Percentiles rank a stretch among this genome's conserved stretches.
phyloP scores from a whole-genome alignment of 2,888 invertebrate genomes.

The Tryphoninae sp. region DNA sequence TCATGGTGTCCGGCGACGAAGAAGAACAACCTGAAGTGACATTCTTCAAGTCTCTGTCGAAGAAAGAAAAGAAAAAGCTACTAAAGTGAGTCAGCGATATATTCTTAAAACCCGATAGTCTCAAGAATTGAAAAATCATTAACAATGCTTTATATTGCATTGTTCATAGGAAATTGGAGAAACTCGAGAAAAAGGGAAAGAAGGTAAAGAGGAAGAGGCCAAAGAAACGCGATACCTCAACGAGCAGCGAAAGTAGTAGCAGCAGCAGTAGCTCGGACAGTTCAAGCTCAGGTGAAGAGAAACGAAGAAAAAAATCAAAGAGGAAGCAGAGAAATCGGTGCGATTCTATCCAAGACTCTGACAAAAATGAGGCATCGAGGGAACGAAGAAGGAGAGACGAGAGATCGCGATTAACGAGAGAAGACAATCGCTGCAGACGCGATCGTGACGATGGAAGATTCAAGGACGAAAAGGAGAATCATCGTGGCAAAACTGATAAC shows the following conservation, averaged over 20 bases:
- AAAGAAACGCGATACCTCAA: slow-evolving; percentile 48
- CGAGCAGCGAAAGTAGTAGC: slow-evolving; percentile 63
- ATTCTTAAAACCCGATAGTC: too few relatives aligned
- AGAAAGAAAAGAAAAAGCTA: slow-evolving; percentile 94
- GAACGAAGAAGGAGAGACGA: slow-evolving; percentile 65
- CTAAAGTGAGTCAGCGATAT: slow-evolving; percentile 85
- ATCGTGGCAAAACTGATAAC: slow-evolving; percentile 55
- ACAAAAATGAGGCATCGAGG: slow-evolving; percentile 28
- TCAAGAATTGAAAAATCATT: slow-evolving; percentile 15
- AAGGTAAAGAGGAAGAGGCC: slow-evolving; percentile 62
- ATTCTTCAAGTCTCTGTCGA: slow-evolving; percentile 91
- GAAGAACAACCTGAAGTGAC: slow-evolving; percentile 87
- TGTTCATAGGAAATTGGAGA: slow-evolving; percentile 85
- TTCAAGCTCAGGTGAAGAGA: slow-evolving; percentile 53
- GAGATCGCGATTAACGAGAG: slow-evolving; percentile 65
- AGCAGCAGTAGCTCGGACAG: slow-evolving; percentile 64
- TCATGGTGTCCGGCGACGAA: slow-evolving; percentile 80
- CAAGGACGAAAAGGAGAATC: slow-evolving; percentile 63
- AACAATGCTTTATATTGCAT: slow-evolving; percentile 30
- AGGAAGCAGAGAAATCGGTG: slow-evolving; percentile 59
- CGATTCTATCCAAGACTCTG: slow-evolving; percentile 50
- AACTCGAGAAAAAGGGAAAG: slow-evolving; percentile 82
- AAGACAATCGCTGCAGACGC: slow-evolving; percentile 34
- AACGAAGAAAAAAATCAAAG: slow-evolving; percentile 62
- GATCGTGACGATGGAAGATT: slow-evolving; percentile 39